Evolutionary conservation across 2,888 invertebrate species (phyloP), one percentile per base, ranked within the genome.

Genomic region (Portevinia maculata): DNA sequence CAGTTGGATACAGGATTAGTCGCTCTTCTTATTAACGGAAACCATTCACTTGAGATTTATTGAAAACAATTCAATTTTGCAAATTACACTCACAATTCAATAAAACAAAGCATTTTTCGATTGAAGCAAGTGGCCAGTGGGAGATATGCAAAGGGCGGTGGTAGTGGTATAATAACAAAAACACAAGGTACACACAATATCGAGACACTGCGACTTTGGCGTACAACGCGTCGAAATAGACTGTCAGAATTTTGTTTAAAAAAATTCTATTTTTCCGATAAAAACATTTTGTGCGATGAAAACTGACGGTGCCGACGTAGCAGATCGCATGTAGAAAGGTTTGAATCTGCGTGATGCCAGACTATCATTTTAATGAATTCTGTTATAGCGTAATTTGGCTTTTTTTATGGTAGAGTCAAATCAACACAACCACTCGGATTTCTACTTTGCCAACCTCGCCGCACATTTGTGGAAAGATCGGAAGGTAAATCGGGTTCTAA

Each of bases 211-310:
- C 17, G 17, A 79, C 57, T 65, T 41, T 0, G 28, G 17, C 13
- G 34, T 24, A 65, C 70, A 55, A 70, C 81, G 81, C 81, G 70
- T 81, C 76, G 59, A 50, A 81, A 60, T 59, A 41, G 81, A 81
- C 81, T 81, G 81, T 65, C 81, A 81, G 48, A 76, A 34, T 46
- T 70, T 76, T 70, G 76, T 76, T 81, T 76, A 59, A 81, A 81
- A 76, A 70, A 50, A 32, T 76, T 60, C 48, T 65, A 76, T 8
- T 62, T 59, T 64, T 34, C 19, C 39, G 48, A 19, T 9, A 34
- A 30, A 41, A 55, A 46, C 15, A 4, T 17, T 5, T 17, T 13
- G 0, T 0, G 15, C 64, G 41, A 1, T 19, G 24, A 5, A 24
- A 24, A 24, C 5, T 39, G 30, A 3, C 19, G n/a, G n/a, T n/a